These are phyloP conservation scores for Pterobdella sp. DNA, from an alignment of 2,888 invertebrate genomes.

Conservation along the genomic window DNA sequence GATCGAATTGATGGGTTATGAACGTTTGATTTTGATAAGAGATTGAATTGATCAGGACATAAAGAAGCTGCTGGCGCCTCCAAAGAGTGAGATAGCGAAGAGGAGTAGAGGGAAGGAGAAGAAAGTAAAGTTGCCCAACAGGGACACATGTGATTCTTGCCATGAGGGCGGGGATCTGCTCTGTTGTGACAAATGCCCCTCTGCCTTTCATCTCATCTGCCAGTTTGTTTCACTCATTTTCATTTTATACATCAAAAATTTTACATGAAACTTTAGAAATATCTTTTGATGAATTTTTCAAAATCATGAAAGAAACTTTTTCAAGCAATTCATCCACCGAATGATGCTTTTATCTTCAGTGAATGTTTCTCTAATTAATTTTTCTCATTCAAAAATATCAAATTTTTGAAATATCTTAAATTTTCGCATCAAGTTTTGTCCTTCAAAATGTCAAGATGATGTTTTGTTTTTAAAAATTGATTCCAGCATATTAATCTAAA, in stretches of 20 bases:
- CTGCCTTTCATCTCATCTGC: conserved; percentile 89
- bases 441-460: too few relatives aligned
- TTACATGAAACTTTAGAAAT: too few relatives aligned
- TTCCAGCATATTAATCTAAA: too few relatives aligned
- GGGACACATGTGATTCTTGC: conserved; percentile 87
- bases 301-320: too few relatives aligned
- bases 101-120: conserved; percentile 54
- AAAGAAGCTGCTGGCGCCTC: conserved; percentile 77
- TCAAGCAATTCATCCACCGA: too few relatives aligned
- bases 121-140: conserved; percentile 61
- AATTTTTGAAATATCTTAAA: too few relatives aligned
- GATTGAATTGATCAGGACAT: conserved; percentile 66
- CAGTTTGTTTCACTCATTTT: conserved; percentile 60
- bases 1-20: background rate
- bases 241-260: background rate
- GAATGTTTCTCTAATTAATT: too few relatives aligned
- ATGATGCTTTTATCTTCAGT: too few relatives aligned
- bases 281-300: too few relatives aligned
- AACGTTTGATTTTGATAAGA: background rate
- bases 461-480: too few relatives aligned
- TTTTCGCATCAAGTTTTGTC: too few relatives aligned
- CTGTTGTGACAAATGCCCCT: conserved; percentile 90
- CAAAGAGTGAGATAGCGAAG: conserved; percentile 63
- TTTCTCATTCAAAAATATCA: too few relatives aligned
- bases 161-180: conserved; percentile 87